phyloP scores from a whole-genome alignment of 2,113 vertebrate species.

The Varanus komodoensis region DNA sequence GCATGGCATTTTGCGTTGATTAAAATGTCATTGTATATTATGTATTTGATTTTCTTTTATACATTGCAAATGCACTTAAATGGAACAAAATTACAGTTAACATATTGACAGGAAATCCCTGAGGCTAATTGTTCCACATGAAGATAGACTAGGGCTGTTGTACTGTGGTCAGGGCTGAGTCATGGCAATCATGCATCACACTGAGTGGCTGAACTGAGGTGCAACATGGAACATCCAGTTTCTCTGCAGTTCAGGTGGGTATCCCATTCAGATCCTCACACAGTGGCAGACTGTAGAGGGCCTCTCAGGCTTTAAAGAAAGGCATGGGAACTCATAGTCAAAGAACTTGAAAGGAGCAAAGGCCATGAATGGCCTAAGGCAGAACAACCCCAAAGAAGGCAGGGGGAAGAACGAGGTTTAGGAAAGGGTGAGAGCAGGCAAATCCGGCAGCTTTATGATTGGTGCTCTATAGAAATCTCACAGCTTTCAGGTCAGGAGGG shows the following conservation, averaged over 20 bases:
- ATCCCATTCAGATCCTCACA: background rate
- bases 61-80: constrained; percentile 32
- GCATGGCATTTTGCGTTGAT: constrained; percentile 26
- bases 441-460: background rate
- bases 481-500: background rate
- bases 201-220: background rate
- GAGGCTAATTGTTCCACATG: background rate
- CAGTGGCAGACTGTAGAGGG: background rate
- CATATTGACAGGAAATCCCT: background rate
- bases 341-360: too few species aligned
- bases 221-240: background rate
- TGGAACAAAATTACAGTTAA: constrained; percentile 31
- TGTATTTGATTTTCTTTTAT: constrained; percentile 33
- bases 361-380: background rate
- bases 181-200: background rate
- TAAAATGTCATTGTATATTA: constrained; percentile 31
- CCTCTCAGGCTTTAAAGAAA: background rate
- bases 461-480: background rate
- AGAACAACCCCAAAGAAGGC: background rate
- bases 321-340: background rate
- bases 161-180: background rate
- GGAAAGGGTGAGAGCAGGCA: background rate
- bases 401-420: background rate
- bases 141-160: background rate
- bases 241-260: too few species aligned